Base-by-base conservation (phyloP, 2,888 invertebrate species). In the Drosophila falleni region DNA sequence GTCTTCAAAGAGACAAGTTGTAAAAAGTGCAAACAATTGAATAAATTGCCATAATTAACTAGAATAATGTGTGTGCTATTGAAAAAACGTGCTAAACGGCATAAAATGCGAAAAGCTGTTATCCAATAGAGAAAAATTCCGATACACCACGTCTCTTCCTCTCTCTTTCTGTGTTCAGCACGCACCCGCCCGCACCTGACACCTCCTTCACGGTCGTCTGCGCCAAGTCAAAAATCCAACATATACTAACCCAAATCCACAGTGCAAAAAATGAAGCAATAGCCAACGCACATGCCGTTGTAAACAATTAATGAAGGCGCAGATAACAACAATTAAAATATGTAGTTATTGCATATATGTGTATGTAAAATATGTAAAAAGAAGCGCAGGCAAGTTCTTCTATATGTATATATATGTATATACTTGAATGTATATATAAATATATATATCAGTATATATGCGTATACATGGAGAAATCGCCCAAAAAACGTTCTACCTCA, bases 101-200 rank as follows among this genome's bases (percentile, higher is more conserved):
- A 68, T 66, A 76, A 72, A 85, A 70, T 71, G 64, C 64, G 64
- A 75, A 81, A 82, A 74, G 68, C 73, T 76, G 68, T 78, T 86
- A 86, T 86, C 81, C 86, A 86, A 86, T 86, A 86, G 84, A 84
- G 86, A 86, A 81, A 86, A 86, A 86, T 86, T 84, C 75, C 84
- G 67, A 84, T 80, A 86, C 79, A 77, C 67, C 66, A 67, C 61
- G 35, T 60, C 68, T 60, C 68, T 60, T 39, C 26, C 56, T 44
- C 60, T 61, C 33, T 56, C 23, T 23, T 4, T 1, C 23, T 23
- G 2, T 41, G 33, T 44, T 60, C 56, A 54, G 53, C 31, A 74
- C 63, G 63, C 80, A 65, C 67, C 59, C 60, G 51, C 77, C 76
- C 73, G 50, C 77, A 80, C 73, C 80, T 69, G 76, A 62, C 79